A percentile compares a stretch with the other conserved stretches of the same genome.
Evolutionary conservation across 2,113 vertebrate genomes (phyloP).

Genomic region (Oceanites oceanicus): DNA sequence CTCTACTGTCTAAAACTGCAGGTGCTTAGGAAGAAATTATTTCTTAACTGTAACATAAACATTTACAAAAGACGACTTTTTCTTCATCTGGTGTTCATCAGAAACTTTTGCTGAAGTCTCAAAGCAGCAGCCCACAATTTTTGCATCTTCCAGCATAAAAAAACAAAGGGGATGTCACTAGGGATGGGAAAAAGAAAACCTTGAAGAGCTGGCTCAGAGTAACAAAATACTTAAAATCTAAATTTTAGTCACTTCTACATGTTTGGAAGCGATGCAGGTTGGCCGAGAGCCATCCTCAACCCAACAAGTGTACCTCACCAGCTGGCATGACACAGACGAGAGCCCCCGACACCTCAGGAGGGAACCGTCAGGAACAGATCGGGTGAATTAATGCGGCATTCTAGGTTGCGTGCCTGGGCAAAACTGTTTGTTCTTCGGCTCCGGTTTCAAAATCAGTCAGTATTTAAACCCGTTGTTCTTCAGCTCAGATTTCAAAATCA

Average conservation of each 20-base stretch:
- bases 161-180: background rate
- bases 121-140: background rate
- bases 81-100: slow-evolving; percentile 39
- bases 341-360: slow-evolving; percentile 29
- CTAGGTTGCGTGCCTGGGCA: background rate
- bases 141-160: slow-evolving; percentile 23
- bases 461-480: background rate
- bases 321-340: slow-evolving; percentile 52
- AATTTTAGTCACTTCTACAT: slow-evolving; percentile 50
- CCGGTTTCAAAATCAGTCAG: slow-evolving; percentile 12
- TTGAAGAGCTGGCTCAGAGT: slow-evolving; percentile 27
- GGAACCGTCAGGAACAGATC: slow-evolving; percentile 11
- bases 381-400: slow-evolving; percentile 17
- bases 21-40: slow-evolving; percentile 30
- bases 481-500: slow-evolving; percentile 22
- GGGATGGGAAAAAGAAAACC: slow-evolving; percentile 19
- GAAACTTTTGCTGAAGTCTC: slow-evolving; percentile 23
- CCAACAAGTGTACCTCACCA: slow-evolving; percentile 44
- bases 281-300: slow-evolving; percentile 15
- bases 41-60: slow-evolving; percentile 31
- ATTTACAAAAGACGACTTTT: background rate
- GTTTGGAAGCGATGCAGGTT: slow-evolving; percentile 45
- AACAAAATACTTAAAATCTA: slow-evolving; percentile 45
- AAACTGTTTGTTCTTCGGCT: background rate
- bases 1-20: background rate